phyloP scores from a whole-genome alignment of 1,140 invertebrate genomes.

The Scylla paramamosain region DNA sequence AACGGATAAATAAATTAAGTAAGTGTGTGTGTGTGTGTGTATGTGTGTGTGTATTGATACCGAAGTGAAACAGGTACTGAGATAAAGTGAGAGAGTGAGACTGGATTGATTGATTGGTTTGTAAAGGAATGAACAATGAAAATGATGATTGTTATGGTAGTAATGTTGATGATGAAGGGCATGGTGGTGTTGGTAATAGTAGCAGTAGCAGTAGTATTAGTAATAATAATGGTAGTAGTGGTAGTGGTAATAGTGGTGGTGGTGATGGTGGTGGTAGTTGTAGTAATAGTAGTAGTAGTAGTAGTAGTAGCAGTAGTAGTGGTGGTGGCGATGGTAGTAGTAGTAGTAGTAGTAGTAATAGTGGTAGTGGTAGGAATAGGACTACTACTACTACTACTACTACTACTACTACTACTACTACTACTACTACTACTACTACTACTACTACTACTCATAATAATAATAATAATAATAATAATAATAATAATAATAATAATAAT shows the following conservation, averaged over 20 bases:
- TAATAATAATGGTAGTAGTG: no score
- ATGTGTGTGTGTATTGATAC: no score
- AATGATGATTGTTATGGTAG: background rate
- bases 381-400: background rate
- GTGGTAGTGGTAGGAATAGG: no score
- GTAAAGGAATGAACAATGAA: background rate
- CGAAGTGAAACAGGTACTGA: no score
- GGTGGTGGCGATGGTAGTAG: background rate
- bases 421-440: background rate
- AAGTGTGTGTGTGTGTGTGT: no score
- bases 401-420: background rate
- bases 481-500: conserved; percentile 43
- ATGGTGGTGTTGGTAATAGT: no score
- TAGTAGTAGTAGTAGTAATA: background rate
- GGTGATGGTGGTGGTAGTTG: background rate
- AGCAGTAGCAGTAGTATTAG: no score
- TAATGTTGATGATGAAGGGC: background rate
- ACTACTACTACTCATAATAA: background rate
- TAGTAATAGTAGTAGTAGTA: background rate
- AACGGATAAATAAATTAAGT: no score
- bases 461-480: conserved; percentile 48
- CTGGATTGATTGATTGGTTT: no score
- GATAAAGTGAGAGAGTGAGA: no score
- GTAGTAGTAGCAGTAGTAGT: background rate
- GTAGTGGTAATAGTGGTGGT: background rate